Percentiles rank a stretch among this genome's conserved stretches.
These are phyloP conservation scores for Campodea augens DNA, from an alignment of 1,140 invertebrate genomes.

Conservation along the genomic window DNA sequence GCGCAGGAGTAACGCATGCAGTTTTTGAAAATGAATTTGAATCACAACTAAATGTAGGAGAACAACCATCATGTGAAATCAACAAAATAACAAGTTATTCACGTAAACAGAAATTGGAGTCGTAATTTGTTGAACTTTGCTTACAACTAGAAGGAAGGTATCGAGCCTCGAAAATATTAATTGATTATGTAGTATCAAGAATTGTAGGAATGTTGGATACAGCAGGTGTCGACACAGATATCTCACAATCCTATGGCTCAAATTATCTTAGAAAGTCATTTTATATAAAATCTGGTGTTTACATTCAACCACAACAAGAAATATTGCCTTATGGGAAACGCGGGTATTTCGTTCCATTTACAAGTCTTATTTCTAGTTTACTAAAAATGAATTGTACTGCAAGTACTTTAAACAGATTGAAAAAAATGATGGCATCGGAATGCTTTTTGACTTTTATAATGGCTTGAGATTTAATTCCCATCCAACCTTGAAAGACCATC, in stretches of 20 bases:
- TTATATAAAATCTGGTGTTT: background rate
- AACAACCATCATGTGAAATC: no score
- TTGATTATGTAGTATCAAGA: background rate
- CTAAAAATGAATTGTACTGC: background rate
- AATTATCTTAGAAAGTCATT: background rate
- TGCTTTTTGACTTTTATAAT: background rate
- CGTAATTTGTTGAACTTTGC: background rate
- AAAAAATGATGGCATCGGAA: background rate
- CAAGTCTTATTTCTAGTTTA: background rate
- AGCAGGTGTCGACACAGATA: background rate
- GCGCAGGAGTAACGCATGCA: no score
- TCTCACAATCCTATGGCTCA: background rate
- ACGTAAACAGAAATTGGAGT: background rate
- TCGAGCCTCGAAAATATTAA: background rate
- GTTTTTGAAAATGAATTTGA: no score
- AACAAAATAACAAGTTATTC: no score
- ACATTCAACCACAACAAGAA: background rate
- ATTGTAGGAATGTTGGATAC: background rate
- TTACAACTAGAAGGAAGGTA: background rate
- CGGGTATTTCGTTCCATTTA: background rate
- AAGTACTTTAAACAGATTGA: background rate
- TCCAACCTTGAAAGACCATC: background rate
- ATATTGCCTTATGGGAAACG: background rate
- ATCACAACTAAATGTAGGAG: no score
- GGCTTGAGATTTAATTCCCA: background rate